These are phyloP conservation scores for Drosophila mayaguana DNA, from an alignment of 2,888 invertebrate species.

Conservation along the genomic window DNA sequence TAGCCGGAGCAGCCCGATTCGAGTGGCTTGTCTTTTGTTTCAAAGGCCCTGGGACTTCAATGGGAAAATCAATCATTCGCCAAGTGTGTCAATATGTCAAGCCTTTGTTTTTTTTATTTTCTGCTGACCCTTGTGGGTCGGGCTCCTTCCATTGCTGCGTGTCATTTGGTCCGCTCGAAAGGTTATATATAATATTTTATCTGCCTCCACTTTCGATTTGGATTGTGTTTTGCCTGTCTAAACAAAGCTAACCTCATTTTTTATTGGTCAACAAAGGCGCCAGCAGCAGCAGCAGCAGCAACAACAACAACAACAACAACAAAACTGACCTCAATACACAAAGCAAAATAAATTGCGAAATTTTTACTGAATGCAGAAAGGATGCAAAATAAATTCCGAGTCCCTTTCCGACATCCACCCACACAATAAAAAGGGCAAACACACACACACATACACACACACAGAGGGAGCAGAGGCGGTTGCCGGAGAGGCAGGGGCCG, in stretches of 20 bases:
- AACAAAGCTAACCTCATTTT: constrained; percentile 75
- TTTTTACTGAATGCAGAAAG: constrained; percentile 67
- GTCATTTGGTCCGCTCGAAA: constrained; percentile 25
- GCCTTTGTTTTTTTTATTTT: constrained; percentile 54
- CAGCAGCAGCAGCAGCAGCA: constrained; percentile 24
- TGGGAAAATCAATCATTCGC: constrained; percentile 68
- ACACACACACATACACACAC: neutral
- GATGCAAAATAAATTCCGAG: constrained; percentile 74
- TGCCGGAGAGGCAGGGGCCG: neutral
- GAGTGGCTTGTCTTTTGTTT: constrained; percentile 4
- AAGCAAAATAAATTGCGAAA: constrained; percentile 76
- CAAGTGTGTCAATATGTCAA: constrained; percentile 78
- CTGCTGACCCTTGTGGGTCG: constrained; percentile 53
- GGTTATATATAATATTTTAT: constrained; percentile 51
- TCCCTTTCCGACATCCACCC: constrained; percentile 58
- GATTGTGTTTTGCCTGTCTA: constrained; percentile 58
- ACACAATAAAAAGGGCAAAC: constrained; percentile 50
- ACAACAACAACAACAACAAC: constrained; percentile 14
- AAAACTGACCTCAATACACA: constrained; percentile 71
- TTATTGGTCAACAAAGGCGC: constrained; percentile 59
- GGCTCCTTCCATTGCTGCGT: constrained; percentile 16
- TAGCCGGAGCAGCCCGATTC: neutral
- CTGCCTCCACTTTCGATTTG: constrained; percentile 5
- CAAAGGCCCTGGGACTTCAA: neutral
- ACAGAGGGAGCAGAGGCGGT: neutral